Evolutionary conservation across 2,797 vertebrate species (phyloP).

Genomic region (Phalanger gymnotis): DNA sequence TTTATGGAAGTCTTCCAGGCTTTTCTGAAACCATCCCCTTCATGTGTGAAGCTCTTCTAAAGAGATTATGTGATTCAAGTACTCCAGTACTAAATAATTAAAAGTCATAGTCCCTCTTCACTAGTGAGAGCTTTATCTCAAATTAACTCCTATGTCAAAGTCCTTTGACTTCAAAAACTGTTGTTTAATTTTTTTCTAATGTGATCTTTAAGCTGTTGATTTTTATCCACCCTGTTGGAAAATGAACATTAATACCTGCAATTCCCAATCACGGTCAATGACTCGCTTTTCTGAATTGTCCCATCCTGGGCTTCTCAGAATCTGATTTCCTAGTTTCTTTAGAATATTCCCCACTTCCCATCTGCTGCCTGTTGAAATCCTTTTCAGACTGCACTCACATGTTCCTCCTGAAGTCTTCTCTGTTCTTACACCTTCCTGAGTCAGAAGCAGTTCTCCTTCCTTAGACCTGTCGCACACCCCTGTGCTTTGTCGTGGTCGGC

Average conservation of each 20-base stretch:
- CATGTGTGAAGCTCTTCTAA: not conserved
- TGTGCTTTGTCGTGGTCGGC: not conserved
- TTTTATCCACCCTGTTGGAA: not conserved
- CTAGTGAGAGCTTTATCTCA: not conserved
- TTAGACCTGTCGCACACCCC: not conserved
- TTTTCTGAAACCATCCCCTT: not conserved
- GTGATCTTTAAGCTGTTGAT: not conserved
- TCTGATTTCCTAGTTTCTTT: not conserved
- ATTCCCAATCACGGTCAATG: not conserved
- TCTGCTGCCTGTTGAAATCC: not conserved
- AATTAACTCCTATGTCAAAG: not conserved
- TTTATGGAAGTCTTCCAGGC: not conserved
- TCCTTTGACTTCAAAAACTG: not conserved
- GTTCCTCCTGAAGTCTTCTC: not conserved
- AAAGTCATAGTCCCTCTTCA: not conserved
- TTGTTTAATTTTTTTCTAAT: not conserved
- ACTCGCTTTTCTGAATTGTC: not conserved
- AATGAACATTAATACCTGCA: not conserved
- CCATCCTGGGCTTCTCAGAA: not conserved
- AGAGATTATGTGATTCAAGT: not conserved
- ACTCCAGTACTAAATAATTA: not conserved
- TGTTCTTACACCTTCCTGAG: not conserved
- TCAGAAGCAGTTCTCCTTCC: not conserved
- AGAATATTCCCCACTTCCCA: not conserved
- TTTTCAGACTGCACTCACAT: not conserved